Evolutionary conservation across 92 coral and sea anemone species (phyloP), one percentile per base, ranked within the genome.

Genomic region (Nematostella vectensis): DNA sequence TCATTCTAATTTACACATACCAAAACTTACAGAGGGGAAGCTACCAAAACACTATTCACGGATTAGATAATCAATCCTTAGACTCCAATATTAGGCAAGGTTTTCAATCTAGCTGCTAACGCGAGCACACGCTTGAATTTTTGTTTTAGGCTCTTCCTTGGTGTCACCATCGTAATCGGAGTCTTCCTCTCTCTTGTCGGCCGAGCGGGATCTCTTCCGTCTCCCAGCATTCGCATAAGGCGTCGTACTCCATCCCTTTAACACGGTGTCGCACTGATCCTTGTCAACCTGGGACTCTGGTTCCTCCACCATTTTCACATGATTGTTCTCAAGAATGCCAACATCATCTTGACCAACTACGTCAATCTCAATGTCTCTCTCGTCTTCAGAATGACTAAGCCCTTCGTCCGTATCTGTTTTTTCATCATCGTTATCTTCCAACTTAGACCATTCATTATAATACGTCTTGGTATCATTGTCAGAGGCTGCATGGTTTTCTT

Each of bases 41-140:
- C n/a, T n/a, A n/a, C n/a, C n/a, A n/a, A n/a, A n/a, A n/a, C n/a
- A n/a, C n/a, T n/a, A n/a, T n/a, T n/a, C n/a, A n/a, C n/a, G n/a
- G n/a, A n/a, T n/a, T n/a, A n/a, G n/a, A n/a, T n/a, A n/a, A n/a
- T n/a, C n/a, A n/a, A n/a, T n/a, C n/a, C n/a, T n/a, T n/a, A n/a
- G n/a, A n/a, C n/a, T n/a, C n/a, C n/a, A n/a, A n/a, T n/a, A n/a
- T n/a, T n/a, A n/a, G n/a, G n/a, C n/a, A n/a, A n/a, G n/a, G n/a
- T n/a, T n/a, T n/a, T n/a, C n/a, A n/a, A n/a, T n/a, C 44, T 58
- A 77, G 58, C 79, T 61, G 80, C 95, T 85, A 55, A 85, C 80
- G 58, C 95, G 77, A 13, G 95, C 88, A 59, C 95, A 85, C 26
- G 84, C 76, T 42, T 85, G 83, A 19, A 85, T 85, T 31, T 85